phyloP scores from a whole-genome alignment of 2,797 vertebrate genomes.

The Tragelaphus eurycerus region DNA sequence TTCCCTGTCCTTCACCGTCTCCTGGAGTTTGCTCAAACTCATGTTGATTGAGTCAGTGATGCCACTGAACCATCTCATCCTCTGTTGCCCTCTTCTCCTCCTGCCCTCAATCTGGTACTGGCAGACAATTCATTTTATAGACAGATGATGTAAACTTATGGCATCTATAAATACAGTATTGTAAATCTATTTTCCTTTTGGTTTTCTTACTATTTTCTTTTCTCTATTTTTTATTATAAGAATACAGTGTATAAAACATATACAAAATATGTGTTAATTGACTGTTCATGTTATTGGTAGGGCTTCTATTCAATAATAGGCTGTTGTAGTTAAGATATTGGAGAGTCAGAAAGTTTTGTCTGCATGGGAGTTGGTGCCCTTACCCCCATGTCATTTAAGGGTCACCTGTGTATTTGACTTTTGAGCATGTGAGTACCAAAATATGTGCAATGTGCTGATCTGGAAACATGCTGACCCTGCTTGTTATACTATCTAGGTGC shows the following conservation, averaged over 20 bases:
- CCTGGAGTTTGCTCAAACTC: neutral
- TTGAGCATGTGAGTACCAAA: neutral
- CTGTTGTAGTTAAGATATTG: neutral
- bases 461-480: neutral
- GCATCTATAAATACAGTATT: neutral
- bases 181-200: neutral
- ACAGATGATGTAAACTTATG: neutral
- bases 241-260: neutral
- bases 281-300: neutral
- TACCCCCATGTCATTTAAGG: neutral
- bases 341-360: neutral
- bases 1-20: neutral
- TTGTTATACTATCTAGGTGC: neutral
- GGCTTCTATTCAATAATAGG: neutral
- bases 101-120: neutral
- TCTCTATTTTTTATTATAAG: neutral
- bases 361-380: neutral
- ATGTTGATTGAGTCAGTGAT: neutral
- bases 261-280: neutral
- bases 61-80: neutral
- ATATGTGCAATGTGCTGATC: neutral
- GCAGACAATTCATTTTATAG: neutral
- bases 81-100: neutral
- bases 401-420: neutral
- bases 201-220: neutral